These are phyloP conservation scores for Lepisosteus oculatus DNA, from an alignment of 2,113 vertebrate genomes.

Conservation along the genomic window DNA sequence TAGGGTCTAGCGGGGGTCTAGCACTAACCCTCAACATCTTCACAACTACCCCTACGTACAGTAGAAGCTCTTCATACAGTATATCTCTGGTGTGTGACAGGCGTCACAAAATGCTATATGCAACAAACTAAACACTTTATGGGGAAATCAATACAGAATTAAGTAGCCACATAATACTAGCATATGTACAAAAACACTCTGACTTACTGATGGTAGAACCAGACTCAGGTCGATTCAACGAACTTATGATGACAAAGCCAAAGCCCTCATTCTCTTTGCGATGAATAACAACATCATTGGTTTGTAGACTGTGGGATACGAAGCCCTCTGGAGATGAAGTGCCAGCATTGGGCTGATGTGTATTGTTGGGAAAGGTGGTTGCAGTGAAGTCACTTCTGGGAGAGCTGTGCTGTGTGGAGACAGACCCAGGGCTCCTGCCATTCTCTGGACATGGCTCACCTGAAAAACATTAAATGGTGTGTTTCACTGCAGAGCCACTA, in stretches of 20 bases:
- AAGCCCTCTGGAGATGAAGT: conserved; percentile 66
- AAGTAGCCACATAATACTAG: conserved; percentile 6
- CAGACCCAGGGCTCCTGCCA: conserved; percentile 87
- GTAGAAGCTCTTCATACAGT: no score
- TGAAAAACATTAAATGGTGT: conserved; percentile 43
- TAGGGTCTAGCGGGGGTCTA: no score
- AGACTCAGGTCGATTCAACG: conserved; percentile 88
- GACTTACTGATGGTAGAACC: conserved; percentile 80
- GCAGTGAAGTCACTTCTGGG: conserved; percentile 86
- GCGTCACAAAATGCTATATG: no score
- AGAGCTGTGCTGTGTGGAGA: conserved; percentile 94
- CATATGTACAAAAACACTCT: background rate
- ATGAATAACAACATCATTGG: conserved; percentile 86
- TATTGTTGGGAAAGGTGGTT: conserved; percentile 71
- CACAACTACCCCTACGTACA: no score
- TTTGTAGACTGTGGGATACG: conserved; percentile 70
- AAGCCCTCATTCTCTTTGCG: conserved; percentile 97
- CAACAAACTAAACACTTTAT: no score
- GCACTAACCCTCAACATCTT: no score
- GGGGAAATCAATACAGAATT: no score
- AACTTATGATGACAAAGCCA: conserved; percentile 98
- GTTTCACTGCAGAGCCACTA: background rate
- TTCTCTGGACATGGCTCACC: conserved; percentile 90
- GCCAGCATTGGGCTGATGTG: conserved; percentile 27
- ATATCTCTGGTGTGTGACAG: no score